These are phyloP conservation scores for Gavia stellata DNA, from an alignment of 2,113 vertebrate species.

Conservation along the genomic window DNA sequence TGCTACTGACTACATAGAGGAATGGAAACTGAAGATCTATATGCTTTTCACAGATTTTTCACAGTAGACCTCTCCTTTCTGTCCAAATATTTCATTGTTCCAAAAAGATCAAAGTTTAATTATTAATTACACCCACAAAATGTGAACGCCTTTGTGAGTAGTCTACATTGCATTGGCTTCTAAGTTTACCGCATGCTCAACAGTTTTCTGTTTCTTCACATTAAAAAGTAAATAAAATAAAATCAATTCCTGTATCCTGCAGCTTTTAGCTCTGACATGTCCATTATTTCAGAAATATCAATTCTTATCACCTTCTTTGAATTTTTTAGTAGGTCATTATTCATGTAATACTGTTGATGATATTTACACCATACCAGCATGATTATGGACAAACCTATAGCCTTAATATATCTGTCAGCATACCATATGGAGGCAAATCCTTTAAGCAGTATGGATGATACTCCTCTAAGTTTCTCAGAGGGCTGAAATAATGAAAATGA, in stretches of 20 bases:
- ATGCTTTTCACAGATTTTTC: neutral
- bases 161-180: neutral
- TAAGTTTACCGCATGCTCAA: neutral
- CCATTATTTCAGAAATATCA: neutral
- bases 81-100: neutral
- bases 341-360: neutral
- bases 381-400: neutral
- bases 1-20: neutral
- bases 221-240: neutral
- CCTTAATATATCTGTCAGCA: neutral
- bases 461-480: neutral
- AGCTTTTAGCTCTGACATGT: neutral
- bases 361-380: neutral
- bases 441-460: neutral
- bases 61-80: neutral
- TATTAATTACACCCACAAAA: neutral
- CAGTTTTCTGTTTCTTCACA: neutral
- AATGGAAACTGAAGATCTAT: neutral
- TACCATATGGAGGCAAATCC: neutral
- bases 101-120: neutral
- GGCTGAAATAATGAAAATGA: neutral
- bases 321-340: neutral
- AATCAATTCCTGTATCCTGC: neutral
- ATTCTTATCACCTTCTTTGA: neutral
- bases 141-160: neutral